Conservation (phyloP, 2,113 vertebrate species). For the Nesoenas mayeri region DNA sequence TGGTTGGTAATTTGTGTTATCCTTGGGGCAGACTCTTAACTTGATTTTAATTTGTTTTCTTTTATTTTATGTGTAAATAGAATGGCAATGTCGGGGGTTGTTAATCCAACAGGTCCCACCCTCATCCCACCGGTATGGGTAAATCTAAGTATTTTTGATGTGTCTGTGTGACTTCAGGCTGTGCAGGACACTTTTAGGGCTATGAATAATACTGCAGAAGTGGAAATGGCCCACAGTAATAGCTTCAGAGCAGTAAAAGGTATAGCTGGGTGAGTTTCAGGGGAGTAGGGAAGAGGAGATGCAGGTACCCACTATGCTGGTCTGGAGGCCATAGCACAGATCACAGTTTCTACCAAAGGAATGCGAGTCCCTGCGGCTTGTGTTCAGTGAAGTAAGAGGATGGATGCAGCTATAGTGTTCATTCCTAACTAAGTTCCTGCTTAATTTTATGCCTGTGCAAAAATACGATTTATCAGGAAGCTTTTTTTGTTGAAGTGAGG, state of each 20-base stretch:
- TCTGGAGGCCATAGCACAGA: conserved; percentile 18
- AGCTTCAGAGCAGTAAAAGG: conserved; percentile 19
- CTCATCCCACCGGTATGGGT: conserved; percentile 35
- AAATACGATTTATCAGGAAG: conserved; percentile 18
- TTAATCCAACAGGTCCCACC: conserved; percentile 64
- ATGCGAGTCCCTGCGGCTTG: conserved; percentile 12
- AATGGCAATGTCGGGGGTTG: conserved; percentile 69
- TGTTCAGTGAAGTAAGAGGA: conserved; percentile 25
- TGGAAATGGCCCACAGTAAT: not conserved
- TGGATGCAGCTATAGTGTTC: not conserved
- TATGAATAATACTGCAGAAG: not conserved
- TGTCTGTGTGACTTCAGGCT: conserved; percentile 48
- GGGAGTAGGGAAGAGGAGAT: conserved; percentile 29
- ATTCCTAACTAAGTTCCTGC: not conserved
- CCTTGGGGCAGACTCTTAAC: conserved; percentile 78
- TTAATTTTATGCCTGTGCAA: conserved; percentile 29
- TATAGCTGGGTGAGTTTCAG: conserved; percentile 54
- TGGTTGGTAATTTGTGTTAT: conserved; percentile 77
- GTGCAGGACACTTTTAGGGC: conserved; percentile 50
- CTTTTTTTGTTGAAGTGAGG: not conserved
- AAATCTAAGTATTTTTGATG: conserved; percentile 36
- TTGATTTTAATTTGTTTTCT: conserved; percentile 70
- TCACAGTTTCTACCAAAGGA: conserved; percentile 74
- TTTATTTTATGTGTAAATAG: conserved; percentile 72
- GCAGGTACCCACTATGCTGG: conserved; percentile 28